Evolutionary conservation across 2,888 invertebrate genomes (phyloP).

Genomic region (Spisula subtruncata): DNA sequence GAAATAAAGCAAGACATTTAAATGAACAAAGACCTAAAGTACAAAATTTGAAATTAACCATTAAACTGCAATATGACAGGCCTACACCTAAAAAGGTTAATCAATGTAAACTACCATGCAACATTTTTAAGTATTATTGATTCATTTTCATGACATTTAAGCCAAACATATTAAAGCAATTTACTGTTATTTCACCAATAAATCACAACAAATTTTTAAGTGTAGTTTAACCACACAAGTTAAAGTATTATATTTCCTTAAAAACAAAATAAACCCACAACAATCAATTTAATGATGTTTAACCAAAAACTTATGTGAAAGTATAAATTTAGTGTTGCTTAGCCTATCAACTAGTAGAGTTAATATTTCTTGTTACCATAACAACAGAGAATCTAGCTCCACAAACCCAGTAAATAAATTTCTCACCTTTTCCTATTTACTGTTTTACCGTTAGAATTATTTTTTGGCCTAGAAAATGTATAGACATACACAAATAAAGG

Average conservation of each 20-base stretch:
- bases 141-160: too few relatives aligned
- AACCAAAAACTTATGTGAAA: not conserved
- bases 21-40: too few relatives aligned
- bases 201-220: too few relatives aligned
- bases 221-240: too few relatives aligned
- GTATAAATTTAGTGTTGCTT: not conserved
- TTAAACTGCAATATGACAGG: too few relatives aligned
- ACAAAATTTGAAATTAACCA: too few relatives aligned
- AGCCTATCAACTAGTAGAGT: not conserved
- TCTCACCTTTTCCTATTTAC: slow-evolving; percentile 30
- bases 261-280: not conserved
- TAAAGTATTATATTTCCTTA: not conserved
- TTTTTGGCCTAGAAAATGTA: not conserved
- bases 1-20: too few relatives aligned
- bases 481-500: not conserved
- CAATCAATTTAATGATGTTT: not conserved
- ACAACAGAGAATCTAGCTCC: slow-evolving; percentile 6
- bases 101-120: too few relatives aligned
- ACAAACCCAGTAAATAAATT: slow-evolving; percentile 23
- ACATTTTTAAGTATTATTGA: too few relatives aligned
- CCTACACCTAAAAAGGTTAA: too few relatives aligned
- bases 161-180: too few relatives aligned
- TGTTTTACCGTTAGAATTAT: not conserved
- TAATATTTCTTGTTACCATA: not conserved
- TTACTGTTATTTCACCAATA: too few relatives aligned